Evolutionary conservation across 2,113 vertebrate genomes (phyloP), one percentile per base, ranked within the genome.

Genomic region (Tauraco erythrolophus): DNA sequence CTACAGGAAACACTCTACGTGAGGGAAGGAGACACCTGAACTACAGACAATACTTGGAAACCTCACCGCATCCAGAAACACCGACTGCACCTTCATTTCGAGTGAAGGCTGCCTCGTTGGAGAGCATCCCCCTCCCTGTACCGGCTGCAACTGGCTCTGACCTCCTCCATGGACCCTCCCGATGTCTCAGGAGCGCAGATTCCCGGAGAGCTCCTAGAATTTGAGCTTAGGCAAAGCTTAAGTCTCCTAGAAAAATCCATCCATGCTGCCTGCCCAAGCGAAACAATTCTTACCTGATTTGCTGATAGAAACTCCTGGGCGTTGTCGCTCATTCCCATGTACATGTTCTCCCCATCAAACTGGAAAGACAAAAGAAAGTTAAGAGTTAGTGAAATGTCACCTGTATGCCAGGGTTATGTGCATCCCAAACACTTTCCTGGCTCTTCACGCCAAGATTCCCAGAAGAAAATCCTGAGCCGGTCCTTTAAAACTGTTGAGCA

Each of bases 281-380:
- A 24, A 89, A 6, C 6, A 43, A 24, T 54, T 74, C 98, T 98
- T 98, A 99, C 99, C 99, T 99, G 99, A 97, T 99, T 99, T 92
- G 99, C 98, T 0, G 99, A 98, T 87, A 99, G 99, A 94, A 99
- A 99, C 97, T 99, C 99, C 89, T 99, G 99, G 98, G 99, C 98
- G 97, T 99, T 99, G 97, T 99, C 99, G 89, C 99, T 99, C 99
- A 99, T 98, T 97, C 98, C 98, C 98, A 98, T 98, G 98, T 99
- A 99, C 99, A 99, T 99, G 98, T 99, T 99, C 97, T 99, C 99
- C 98, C 99, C 99, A 99, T 99, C 99, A 99, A 99, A 99, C 99
- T 99, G 97, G 71, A 98, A 98, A 98, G 91, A 97, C 76, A 98
- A 92, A 97, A 94, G 95, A 91, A 94, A 96, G 61, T 10, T 11